Evolutionary conservation across 2,113 vertebrate species (phyloP).

Genomic region (Paedocypris sp.): DNA sequence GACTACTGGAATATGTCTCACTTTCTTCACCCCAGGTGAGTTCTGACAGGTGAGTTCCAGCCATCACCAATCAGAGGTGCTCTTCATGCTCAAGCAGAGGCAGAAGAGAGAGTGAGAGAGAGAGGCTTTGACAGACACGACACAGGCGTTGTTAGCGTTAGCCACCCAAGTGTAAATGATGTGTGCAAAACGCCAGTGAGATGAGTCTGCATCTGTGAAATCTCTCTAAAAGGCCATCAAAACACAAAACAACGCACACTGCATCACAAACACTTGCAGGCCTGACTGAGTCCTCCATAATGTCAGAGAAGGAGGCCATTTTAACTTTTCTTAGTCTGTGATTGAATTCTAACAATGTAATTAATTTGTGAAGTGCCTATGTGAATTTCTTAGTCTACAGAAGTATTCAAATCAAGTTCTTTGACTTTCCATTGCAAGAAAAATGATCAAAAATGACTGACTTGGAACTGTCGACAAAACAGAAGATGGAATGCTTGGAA

Average conservation of each 20-base stretch:
- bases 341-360: too few relatives aligned
- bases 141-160: constrained; percentile 7
- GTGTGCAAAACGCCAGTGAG: neutral
- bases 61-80: constrained; percentile 58
- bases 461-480: too few relatives aligned
- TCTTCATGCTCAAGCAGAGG: constrained; percentile 66
- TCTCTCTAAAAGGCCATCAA: constrained; percentile 14
- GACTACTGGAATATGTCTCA: too few relatives aligned
- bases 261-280: neutral
- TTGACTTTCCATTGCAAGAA: too few relatives aligned
- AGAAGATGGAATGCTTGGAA: too few relatives aligned
- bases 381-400: too few relatives aligned
- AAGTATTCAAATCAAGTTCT: too few relatives aligned
- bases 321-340: too few relatives aligned
- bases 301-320: too few relatives aligned
- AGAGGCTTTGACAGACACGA: constrained; percentile 10
- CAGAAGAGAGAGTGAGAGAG: constrained; percentile 37
- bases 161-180: constrained; percentile 11
- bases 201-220: constrained; percentile 20
- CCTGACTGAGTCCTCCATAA: neutral
- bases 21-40: neutral
- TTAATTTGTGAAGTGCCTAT: too few relatives aligned
- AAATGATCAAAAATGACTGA: too few relatives aligned
- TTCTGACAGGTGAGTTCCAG: constrained; percentile 24
- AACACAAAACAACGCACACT: neutral